A percentile compares a stretch with the other conserved stretches of the same genome.
These are phyloP conservation scores for Lytechinus pictus DNA, from an alignment of 35 echinoderm and acorn worm species.

Conservation along the genomic window DNA sequence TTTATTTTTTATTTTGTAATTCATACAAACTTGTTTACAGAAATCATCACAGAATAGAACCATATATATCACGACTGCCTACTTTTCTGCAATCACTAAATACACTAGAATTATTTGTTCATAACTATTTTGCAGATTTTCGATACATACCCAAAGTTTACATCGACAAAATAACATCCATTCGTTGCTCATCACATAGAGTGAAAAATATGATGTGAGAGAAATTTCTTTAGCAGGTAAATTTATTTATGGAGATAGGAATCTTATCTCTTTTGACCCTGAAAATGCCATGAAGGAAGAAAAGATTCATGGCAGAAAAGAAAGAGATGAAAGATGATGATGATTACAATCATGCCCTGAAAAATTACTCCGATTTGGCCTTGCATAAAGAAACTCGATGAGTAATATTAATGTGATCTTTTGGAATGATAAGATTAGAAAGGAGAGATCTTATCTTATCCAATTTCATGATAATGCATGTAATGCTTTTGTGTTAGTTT, in stretches of 20 bases:
- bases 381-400: conserved; percentile 3
- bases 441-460: conserved; percentile 4
- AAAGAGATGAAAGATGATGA: background rate
- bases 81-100: background rate
- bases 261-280: conserved; percentile 18
- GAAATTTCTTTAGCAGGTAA: background rate
- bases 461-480: background rate
- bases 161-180: background rate
- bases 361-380: conserved; percentile 1
- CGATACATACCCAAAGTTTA: background rate
- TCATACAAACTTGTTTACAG: too few species aligned
- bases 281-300: conserved; percentile 3
- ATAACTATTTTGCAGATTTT: background rate
- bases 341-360: background rate
- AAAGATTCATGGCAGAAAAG: background rate
- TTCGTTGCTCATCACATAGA: background rate
- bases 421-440: background rate
- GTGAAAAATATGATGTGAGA: background rate
- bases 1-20: too few species aligned
- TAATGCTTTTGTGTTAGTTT: background rate
- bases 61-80: background rate
- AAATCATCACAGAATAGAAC: too few species aligned
- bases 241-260: background rate
- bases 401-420: conserved; percentile 2
- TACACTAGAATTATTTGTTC: background rate